Conservation (phyloP, 2,888 invertebrate genomes). For the Cynaeus angustus region DNA sequence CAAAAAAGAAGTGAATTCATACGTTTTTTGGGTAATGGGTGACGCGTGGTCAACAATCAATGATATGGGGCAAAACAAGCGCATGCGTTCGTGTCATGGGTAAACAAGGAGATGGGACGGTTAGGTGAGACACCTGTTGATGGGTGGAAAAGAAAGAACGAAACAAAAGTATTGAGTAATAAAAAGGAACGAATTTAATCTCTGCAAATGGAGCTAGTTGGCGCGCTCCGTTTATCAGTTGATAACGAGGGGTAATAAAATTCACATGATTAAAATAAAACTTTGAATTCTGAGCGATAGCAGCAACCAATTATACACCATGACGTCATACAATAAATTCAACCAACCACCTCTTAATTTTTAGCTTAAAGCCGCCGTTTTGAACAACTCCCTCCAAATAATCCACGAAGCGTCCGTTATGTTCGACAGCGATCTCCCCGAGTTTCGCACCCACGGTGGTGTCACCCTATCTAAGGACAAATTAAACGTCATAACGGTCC, state of each 20-base stretch:
- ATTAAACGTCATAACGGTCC: constrained; percentile 80
- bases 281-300: too few species aligned
- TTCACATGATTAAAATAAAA: too few species aligned
- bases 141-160: background rate
- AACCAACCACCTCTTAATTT: too few species aligned
- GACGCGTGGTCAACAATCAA: constrained; percentile 28
- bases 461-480: constrained; percentile 74
- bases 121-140: constrained; percentile 7
- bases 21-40: constrained; percentile 1
- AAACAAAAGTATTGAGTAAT: background rate
- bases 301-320: too few species aligned
- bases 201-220: too few species aligned
- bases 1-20: background rate
- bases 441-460: constrained; percentile 84
- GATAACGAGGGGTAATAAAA: too few species aligned
- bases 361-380: constrained; percentile 93
- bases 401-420: constrained; percentile 88
- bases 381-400: constrained; percentile 82
- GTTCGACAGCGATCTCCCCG: constrained; percentile 95
- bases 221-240: too few species aligned
- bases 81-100: constrained; percentile 44
- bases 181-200: too few species aligned
- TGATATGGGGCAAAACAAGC: constrained; percentile 21
- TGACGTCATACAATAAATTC: too few species aligned
- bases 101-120: constrained; percentile 21